Evolutionary conservation across 2,113 vertebrate genomes (phyloP).

Genomic region (Hipposideros armiger): DNA sequence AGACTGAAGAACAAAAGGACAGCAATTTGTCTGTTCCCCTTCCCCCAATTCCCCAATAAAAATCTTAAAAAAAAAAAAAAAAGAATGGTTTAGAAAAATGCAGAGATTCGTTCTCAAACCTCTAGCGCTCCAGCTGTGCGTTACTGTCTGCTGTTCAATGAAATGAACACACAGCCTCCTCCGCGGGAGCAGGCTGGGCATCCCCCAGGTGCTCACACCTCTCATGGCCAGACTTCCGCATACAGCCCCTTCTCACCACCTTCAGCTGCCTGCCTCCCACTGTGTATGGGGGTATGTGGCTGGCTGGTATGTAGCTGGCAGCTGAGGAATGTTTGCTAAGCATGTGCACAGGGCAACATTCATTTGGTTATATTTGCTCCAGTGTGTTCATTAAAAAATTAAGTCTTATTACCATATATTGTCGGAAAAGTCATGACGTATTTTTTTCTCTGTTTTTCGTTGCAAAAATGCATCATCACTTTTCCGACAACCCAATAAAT

Average conservation of each 20-base stretch:
- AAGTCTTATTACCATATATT: background rate
- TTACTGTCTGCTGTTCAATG: background rate
- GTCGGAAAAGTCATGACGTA: no score
- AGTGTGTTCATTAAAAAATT: background rate
- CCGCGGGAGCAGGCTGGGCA: accelerated
- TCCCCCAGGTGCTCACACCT: accelerated
- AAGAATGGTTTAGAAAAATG: background rate
- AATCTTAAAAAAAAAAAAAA: no score
- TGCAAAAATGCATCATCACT: no score
- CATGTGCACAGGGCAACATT: background rate
- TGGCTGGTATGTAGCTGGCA: background rate
- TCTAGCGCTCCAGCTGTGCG: background rate
- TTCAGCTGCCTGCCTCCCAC: background rate
- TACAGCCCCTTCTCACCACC: background rate
- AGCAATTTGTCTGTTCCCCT: no score
- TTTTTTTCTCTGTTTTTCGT: no score
- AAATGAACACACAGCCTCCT: background rate
- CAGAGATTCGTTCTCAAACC: background rate
- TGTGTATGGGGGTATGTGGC: accelerated
- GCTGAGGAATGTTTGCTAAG: background rate
- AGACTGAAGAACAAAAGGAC: no score
- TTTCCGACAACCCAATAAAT: background rate
- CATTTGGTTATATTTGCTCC: background rate
- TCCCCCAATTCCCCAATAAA: no score
- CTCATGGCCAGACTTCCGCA: background rate